Percentiles rank a stretch among this genome's conserved stretches.
Evolutionary conservation across 2,113 vertebrate genomes (phyloP).

Genomic region (Polyodon spathula): DNA sequence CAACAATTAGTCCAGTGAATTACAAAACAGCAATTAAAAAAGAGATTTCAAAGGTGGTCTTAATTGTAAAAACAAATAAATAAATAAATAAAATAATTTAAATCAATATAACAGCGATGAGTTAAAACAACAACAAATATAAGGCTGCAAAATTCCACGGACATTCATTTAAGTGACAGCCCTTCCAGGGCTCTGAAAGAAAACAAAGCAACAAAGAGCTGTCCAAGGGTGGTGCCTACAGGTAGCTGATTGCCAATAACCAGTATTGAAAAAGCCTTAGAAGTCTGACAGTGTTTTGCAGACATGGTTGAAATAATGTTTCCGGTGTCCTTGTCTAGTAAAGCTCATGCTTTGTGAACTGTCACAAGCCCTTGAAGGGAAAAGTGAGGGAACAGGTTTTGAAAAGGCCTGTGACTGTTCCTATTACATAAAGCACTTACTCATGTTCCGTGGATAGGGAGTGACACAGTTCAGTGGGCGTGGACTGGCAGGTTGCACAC

Average conservation of each 20-base stretch:
- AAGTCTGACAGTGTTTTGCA: background rate
- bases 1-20: no score
- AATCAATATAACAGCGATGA: no score
- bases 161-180: no score
- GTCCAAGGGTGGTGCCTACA: background rate
- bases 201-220: no score
- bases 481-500: background rate
- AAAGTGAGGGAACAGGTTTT: background rate
- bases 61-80: no score
- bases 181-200: no score
- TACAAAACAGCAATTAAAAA: no score
- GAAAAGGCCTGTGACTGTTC: background rate
- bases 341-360: slow-evolving; percentile 1
- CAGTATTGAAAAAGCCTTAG: slow-evolving; percentile 1
- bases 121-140: no score
- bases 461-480: background rate
- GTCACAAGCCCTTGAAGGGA: background rate
- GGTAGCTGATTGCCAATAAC: slow-evolving; percentile 7
- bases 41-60: no score
- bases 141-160: no score
- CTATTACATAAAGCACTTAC: slow-evolving; percentile 2
- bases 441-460: background rate
- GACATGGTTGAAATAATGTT: background rate
- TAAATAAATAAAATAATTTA: no score
- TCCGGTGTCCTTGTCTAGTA: slow-evolving; percentile 14